Evolutionary conservation across 2,888 invertebrate genomes (phyloP).

Genomic region (Linnaemya vulpina): DNA sequence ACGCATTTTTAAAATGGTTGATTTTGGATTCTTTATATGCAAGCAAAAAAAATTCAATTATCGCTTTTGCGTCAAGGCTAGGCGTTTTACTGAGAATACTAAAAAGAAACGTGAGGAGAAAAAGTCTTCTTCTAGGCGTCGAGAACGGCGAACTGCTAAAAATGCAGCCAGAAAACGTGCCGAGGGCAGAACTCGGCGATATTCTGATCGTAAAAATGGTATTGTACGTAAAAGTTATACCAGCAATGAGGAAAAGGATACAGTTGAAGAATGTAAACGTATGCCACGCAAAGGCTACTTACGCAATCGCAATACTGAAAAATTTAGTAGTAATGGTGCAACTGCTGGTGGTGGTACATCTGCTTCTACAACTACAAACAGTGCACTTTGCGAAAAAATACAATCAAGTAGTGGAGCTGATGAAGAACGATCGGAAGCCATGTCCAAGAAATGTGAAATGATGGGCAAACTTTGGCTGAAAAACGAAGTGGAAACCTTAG

Average conservation of each 20-base stretch:
- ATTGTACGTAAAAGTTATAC: constrained; percentile 82
- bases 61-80: constrained; percentile 82
- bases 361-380: constrained; percentile 80
- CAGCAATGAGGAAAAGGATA: constrained; percentile 83
- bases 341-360: constrained; percentile 78
- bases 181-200: constrained; percentile 81
- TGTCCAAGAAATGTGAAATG: constrained; percentile 83
- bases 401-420: constrained; percentile 82
- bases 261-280: constrained; percentile 82
- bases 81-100: constrained; percentile 79
- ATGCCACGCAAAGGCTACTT: constrained; percentile 82
- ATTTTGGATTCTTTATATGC: constrained; percentile 87
- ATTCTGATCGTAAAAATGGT: constrained; percentile 82
- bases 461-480: constrained; percentile 95
- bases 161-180: constrained; percentile 80
- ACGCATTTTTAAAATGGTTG: constrained; percentile 89
- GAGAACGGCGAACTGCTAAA: constrained; percentile 80
- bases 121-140: constrained; percentile 79
- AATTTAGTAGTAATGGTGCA: constrained; percentile 73
- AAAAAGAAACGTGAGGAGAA: constrained; percentile 82
- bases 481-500: constrained; percentile 93
- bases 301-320: constrained; percentile 81
- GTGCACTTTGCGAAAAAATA: constrained; percentile 78
- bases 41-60: constrained; percentile 83
- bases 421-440: constrained; percentile 82